Percentiles rank a stretch among this genome's conserved stretches.
phyloP scores from a whole-genome alignment of 2,888 invertebrate species.

The Crioceris asparagi region DNA sequence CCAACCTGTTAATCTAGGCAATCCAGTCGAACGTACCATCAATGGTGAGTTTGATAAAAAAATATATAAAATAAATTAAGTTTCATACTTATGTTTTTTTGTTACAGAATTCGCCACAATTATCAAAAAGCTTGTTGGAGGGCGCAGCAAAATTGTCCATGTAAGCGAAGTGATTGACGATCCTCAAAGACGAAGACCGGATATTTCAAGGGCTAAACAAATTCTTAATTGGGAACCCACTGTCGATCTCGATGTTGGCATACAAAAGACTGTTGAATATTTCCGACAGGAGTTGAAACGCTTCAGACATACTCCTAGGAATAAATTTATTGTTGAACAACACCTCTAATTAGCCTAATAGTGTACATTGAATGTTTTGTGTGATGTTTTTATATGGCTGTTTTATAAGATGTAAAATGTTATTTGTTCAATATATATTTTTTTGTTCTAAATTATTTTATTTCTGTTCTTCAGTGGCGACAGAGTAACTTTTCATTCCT shows the following conservation, averaged over 20 bases:
- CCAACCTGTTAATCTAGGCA: constrained; percentile 90
- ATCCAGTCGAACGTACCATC: constrained; percentile 96
- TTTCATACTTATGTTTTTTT: constrained; percentile 9
- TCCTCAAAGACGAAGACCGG: constrained; percentile 88
- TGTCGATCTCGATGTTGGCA: constrained; percentile 72
- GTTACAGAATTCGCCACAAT: constrained; percentile 73
- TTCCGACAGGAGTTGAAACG: constrained; percentile 78
- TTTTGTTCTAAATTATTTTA: too few species aligned
- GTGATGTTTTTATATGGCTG: background rate
- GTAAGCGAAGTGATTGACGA: constrained; percentile 89
- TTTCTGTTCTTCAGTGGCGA: too few species aligned
- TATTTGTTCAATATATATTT: too few species aligned
- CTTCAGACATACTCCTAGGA: constrained; percentile 45
- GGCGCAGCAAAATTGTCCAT: constrained; percentile 72
- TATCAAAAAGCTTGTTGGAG: constrained; percentile 76
- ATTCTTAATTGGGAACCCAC: constrained; percentile 85
- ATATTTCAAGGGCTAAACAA: constrained; percentile 79
- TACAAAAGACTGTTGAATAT: constrained; percentile 86
- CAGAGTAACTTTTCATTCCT: too few species aligned
- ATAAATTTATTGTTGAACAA: constrained; percentile 19
- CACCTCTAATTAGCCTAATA: too few species aligned
- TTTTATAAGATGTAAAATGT: constrained; percentile 1
- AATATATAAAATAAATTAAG: too few species aligned
- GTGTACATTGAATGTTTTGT: background rate
- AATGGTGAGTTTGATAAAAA: constrained; percentile 51